Percentiles rank a stretch among this genome's conserved stretches.
Evolutionary conservation across 2,113 vertebrate genomes (phyloP).

Genomic region (Campylomormyrus tamandua): DNA sequence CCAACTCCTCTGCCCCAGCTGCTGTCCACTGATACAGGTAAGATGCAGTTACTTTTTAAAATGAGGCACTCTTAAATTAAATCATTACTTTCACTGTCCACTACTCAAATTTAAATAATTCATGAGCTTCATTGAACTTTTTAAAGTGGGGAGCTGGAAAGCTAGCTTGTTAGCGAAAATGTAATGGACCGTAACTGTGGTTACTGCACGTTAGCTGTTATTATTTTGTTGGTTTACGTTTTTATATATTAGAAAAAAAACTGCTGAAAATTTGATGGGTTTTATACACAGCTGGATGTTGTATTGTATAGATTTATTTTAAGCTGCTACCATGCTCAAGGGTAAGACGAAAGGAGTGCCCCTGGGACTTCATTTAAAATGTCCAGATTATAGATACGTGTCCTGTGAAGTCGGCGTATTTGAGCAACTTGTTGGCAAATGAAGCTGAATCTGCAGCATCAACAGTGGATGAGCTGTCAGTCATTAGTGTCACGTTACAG

Average conservation of each 20-base stretch:
- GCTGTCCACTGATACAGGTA: background rate
- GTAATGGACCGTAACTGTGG: background rate
- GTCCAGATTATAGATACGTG: background rate
- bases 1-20: background rate
- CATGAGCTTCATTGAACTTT: background rate
- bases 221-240: background rate
- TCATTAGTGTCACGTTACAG: background rate
- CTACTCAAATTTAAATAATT: background rate
- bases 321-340: background rate
- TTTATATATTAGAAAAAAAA: background rate
- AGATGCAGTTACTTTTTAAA: background rate
- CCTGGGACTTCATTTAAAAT: background rate
- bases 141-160: background rate
- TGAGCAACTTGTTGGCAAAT: background rate
- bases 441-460: background rate
- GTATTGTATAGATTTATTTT: background rate
- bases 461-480: background rate
- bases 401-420: background rate
- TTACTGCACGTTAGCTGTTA: background rate
- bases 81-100: background rate
- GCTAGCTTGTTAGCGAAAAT: slow-evolving; percentile 6
- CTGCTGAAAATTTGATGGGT: background rate
- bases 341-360: background rate
- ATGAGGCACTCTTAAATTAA: background rate
- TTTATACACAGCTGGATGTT: background rate